Evolutionary conservation across 2,113 vertebrate species (phyloP), one percentile per base, ranked within the genome.

Genomic region (Atherinomorus stipes): DNA sequence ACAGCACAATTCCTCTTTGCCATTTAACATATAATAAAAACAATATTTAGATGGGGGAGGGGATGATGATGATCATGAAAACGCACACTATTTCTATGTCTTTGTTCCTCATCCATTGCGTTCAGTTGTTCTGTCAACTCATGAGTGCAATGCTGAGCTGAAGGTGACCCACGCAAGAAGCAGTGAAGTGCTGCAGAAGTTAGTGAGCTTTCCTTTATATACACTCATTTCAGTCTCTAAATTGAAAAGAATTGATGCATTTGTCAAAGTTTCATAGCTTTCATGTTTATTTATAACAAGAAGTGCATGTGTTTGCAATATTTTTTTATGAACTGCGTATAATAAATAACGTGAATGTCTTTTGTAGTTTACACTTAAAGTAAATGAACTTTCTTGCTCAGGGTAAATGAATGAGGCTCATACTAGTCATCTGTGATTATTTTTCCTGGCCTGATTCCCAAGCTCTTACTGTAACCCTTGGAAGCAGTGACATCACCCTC

Each of bases 401-500:
- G 38, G 38, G 71, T 64, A 42, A 80, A 89, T 86, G 64, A 84
- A 86, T 70, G 72, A 79, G 67, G 18, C 76, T 52, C 54, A 70
- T 52, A 44, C 64, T 47, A 74, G 81, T 83, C 85, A 81, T 85
- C 85, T 83, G 76, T 75, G 76, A 86, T 77, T 59, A 66, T 83
- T 87, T 76, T 68, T 56, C 53, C 67, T 91, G 87, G 88, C 85
- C 50, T 56, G 68, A 42, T 72, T 91, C 80, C 89, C 85, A 79
- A 86, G 84, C 77, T 52, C 87, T 92, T 91, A 89, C 88, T 82
- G 90, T 89, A 91, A 90, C 78, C 89, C 74, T 77, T 86, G 76
- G 54, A 88, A 85, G 82, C 52, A 10, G 74, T 90, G 91, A 91
- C 81, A 91, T 91, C 90, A 91, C 79, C 77, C 72, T 76, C 83